A percentile compares a stretch with the other conserved stretches of the same genome.
Conservation (phyloP, 2,113 vertebrate species). For the Cavia porcellus region DNA sequence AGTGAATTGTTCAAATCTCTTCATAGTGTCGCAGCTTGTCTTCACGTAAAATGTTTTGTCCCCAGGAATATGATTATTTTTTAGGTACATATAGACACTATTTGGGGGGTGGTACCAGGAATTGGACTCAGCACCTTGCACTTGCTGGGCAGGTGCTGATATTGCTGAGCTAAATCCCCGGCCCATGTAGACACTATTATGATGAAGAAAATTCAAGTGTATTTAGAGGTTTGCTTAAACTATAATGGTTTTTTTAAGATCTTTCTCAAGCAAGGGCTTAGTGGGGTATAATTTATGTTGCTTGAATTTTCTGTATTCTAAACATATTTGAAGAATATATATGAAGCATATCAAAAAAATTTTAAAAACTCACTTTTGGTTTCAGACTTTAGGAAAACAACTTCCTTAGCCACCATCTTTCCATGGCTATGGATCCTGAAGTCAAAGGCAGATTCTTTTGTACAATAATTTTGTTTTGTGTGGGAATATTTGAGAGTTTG, state of each 20-base stretch:
- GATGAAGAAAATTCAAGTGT: neutral
- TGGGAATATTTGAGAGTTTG: neutral
- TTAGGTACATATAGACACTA: neutral
- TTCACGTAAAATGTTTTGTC: neutral
- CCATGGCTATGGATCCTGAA: neutral
- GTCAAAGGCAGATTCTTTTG: neutral
- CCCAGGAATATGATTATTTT: neutral
- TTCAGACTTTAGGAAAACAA: conserved; percentile 17
- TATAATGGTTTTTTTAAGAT: neutral
- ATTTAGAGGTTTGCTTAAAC: neutral
- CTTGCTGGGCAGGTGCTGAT: no score
- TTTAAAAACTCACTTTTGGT: neutral
- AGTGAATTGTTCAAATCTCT: neutral
- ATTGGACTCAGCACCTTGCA: no score
- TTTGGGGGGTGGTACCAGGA: neutral
- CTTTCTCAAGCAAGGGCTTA: neutral
- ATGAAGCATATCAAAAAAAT: neutral
- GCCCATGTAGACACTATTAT: neutral
- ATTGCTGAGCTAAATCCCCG: no score
- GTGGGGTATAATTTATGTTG: neutral
- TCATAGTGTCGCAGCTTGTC: neutral
- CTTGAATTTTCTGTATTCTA: neutral
- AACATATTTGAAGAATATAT: neutral
- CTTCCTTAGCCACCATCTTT: neutral
- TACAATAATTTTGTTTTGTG: neutral